Evolutionary conservation across 2,797 vertebrate genomes (phyloP), one percentile per base, ranked within the genome.

Genomic region (Alosa sapidissima): DNA sequence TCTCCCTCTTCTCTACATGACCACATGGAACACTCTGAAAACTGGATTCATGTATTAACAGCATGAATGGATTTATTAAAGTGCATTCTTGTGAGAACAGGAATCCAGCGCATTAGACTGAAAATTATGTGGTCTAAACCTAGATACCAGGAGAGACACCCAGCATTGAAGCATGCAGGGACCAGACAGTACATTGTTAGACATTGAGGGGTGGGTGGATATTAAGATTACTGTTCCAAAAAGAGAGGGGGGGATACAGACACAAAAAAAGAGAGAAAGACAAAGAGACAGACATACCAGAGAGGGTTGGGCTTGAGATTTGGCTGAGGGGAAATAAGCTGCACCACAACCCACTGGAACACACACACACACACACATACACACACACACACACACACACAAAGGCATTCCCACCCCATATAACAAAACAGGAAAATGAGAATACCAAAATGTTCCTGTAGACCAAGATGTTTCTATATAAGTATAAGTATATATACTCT

Each of bases 151-250:
- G 33, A 16, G 14, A 75, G 33, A 41, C 68, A 72, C 65, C 28
- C 28, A 75, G 68, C 33, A 41, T 5, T 75, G 58, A 54, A 60
- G 84, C 81, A 85, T 82, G 84, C 21, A 65, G 84, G 83, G 84
- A 81, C 84, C 55, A 85, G 84, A 85, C 81, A 72, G 81, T 62
- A 84, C 14, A 78, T 47, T 21, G 72, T 72, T 13, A 72, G 65
- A 41, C 65, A 28, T 5, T 36, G 13, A 36, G 13, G 65, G 65
- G 28, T 47, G 72, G 72, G 72, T 78, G 72, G 72, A 45, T 78
- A 47, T 78, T 47, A 78, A 45, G 72, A 78, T 78, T 89, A 84
- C 55, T 72, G 82, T 51, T 87, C 55, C 49, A 86, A 82, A 75
- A 81, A 41, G 41, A 41, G 41, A 41, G 54, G 54, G 49, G 49